phyloP scores from a whole-genome alignment of 2,113 vertebrate species.

The Siniperca knerii region DNA sequence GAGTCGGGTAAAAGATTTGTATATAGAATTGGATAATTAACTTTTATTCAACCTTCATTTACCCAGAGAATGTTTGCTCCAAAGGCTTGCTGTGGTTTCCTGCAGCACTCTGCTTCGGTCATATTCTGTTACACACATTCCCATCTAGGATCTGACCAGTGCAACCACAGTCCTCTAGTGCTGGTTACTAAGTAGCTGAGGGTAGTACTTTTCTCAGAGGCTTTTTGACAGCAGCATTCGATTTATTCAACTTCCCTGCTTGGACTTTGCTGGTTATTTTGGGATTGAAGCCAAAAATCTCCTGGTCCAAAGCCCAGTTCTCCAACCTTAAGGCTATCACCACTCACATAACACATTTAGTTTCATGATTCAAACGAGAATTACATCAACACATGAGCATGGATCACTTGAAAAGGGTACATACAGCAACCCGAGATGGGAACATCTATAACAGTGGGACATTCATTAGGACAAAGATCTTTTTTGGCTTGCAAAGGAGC shows the following conservation, averaged over 20 bases:
- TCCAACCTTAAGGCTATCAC: constrained; percentile 33
- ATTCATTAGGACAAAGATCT: constrained; percentile 67
- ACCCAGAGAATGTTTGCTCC: neutral
- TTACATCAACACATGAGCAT: constrained; percentile 30
- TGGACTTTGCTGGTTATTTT: constrained; percentile 12
- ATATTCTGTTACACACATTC: neutral
- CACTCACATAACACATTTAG: constrained; percentile 10
- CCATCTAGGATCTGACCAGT: neutral
- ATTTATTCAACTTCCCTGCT: constrained; percentile 34
- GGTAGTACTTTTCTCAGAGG: constrained; percentile 13
- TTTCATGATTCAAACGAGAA: constrained; percentile 26
- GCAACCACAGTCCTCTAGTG: neutral
- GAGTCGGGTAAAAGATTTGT: neutral
- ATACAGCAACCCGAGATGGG: neutral
- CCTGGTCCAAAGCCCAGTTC: constrained; percentile 29
- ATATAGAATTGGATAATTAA: constrained; percentile 19
- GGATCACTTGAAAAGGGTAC: neutral
- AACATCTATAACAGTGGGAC: constrained; percentile 30
- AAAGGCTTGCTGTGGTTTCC: neutral
- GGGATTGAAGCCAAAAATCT: constrained; percentile 40
- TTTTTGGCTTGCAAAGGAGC: constrained; percentile 71
- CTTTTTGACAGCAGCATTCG: constrained; percentile 11
- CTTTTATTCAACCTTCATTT: constrained; percentile 11
- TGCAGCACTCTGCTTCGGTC: constrained; percentile 5
- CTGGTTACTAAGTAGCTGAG: constrained; percentile 24